phyloP scores from a whole-genome alignment of 2,113 vertebrate genomes.

The Lampris megalopsis region DNA sequence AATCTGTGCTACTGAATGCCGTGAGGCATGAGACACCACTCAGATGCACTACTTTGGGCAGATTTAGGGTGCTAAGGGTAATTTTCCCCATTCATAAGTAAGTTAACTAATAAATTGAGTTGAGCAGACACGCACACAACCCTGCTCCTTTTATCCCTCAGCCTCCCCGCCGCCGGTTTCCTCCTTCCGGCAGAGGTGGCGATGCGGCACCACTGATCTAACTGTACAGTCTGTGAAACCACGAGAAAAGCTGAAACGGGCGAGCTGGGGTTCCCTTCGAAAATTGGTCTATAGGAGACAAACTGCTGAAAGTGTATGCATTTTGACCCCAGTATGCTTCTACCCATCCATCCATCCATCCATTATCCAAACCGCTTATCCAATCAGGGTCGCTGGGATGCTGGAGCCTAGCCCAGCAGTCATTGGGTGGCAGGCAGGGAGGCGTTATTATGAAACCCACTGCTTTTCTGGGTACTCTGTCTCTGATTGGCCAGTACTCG shows the following conservation, averaged over 20 bases:
- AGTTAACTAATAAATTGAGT: conserved; percentile 57
- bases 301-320: conserved; percentile 24
- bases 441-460: too few species aligned
- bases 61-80: conserved; percentile 28
- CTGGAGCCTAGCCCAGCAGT: too few species aligned
- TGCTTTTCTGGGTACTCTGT: too few species aligned
- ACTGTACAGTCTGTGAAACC: conserved; percentile 62
- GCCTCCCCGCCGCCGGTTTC: conserved; percentile 63
- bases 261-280: conserved; percentile 34
- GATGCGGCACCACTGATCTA: conserved; percentile 41
- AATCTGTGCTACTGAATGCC: conserved; percentile 35
- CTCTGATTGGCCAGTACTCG: too few species aligned
- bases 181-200: conserved; percentile 45
- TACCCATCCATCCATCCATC: too few species aligned
- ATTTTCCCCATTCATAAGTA: conserved; percentile 54
- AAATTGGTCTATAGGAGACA: conserved; percentile 25
- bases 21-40: conserved; percentile 44
- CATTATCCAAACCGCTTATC: too few species aligned
- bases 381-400: too few species aligned
- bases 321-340: too few species aligned
- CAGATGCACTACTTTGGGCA: conserved; percentile 48
- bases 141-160: conserved; percentile 55
- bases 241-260: conserved; percentile 42
- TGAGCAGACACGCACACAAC: conserved; percentile 52
- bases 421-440: too few species aligned